Conservation (phyloP, 2,888 invertebrate genomes). For the Noctuana brunneofusca region DNA sequence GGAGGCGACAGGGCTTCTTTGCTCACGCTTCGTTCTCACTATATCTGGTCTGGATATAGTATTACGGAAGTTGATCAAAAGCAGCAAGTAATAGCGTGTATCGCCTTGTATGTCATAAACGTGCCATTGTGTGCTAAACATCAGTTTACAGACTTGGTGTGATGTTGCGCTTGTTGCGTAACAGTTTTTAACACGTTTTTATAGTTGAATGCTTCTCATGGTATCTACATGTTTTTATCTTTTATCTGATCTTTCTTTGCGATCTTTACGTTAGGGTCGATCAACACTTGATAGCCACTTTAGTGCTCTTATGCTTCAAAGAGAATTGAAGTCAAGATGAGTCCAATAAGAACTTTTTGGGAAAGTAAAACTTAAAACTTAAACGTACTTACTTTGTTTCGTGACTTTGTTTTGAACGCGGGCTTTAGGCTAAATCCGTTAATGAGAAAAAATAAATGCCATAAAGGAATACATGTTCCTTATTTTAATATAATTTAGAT, state of each 20-base stretch:
- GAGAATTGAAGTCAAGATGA: background rate
- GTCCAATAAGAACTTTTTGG: too few relatives aligned
- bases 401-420: too few relatives aligned
- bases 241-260: background rate
- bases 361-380: too few relatives aligned
- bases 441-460: too few relatives aligned
- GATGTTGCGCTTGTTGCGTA: background rate
- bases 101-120: background rate
- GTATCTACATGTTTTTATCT: constrained; percentile 10
- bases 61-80: background rate
- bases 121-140: constrained; percentile 23
- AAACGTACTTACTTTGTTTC: too few relatives aligned
- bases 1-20: too few relatives aligned
- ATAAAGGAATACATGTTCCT: background rate
- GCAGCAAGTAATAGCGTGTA: background rate
- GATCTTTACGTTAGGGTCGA: background rate
- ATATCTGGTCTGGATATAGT: background rate
- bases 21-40: background rate
- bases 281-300: background rate
- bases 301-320: background rate
- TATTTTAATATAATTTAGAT: too few relatives aligned
- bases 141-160: constrained; percentile 6
- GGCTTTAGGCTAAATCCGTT: too few relatives aligned
- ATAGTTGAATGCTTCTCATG: constrained; percentile 14
- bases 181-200: constrained; percentile 25